Conservation (phyloP, 2,888 invertebrate species). For the Stenchaetothrips biformis region DNA sequence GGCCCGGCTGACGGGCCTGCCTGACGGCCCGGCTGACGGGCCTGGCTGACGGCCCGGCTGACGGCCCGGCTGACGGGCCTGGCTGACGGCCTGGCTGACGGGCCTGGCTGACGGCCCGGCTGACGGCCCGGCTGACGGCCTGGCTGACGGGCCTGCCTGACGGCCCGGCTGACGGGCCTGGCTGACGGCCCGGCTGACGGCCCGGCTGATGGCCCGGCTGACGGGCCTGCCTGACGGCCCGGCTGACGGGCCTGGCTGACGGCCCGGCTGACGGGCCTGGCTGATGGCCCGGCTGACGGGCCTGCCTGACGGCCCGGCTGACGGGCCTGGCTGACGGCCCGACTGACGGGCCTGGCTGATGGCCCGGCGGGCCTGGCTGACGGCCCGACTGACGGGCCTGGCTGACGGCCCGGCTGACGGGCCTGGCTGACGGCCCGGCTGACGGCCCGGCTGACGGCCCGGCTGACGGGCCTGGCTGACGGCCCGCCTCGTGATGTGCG, state of each 20-base stretch:
- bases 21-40: neutral
- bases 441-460: too few relatives aligned
- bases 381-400: neutral
- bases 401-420: neutral
- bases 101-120: neutral
- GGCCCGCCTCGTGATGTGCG: too few relatives aligned
- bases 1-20: too few relatives aligned
- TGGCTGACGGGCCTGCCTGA: neutral
- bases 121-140: too few relatives aligned
- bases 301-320: neutral
- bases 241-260: neutral
- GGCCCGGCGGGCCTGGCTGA: neutral
- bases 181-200: neutral
- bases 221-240: neutral
- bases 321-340: neutral
- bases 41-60: neutral
- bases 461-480: neutral
- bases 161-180: too few relatives aligned
- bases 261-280: neutral
- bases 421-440: neutral
- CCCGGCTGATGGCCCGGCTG: too few relatives aligned
- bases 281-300: neutral
- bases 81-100: neutral
- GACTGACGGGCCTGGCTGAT: neutral
- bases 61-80: too few relatives aligned